Evolutionary conservation across 2,888 invertebrate species (phyloP).

Genomic region (Xylota segnis): DNA sequence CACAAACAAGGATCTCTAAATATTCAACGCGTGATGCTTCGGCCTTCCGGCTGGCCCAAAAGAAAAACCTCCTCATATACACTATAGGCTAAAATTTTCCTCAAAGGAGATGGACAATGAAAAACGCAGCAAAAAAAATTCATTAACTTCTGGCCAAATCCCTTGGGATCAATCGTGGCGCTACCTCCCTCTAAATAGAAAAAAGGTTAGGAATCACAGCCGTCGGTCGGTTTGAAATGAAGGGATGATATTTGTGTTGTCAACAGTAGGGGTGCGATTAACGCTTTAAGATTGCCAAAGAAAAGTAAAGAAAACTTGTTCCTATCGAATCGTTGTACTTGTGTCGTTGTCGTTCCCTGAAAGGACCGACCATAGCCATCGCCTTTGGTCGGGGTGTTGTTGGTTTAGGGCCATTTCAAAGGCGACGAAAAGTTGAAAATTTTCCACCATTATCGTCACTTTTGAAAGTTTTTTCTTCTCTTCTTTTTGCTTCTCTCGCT

Average conservation of each 20-base stretch:
- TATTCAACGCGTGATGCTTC: neutral
- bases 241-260: slow-evolving; percentile 50
- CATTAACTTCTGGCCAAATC: slow-evolving; percentile 50
- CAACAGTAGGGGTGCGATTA: slow-evolving; percentile 61
- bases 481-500: slow-evolving; percentile 17
- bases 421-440: slow-evolving; percentile 73
- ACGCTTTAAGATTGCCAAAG: slow-evolving; percentile 41
- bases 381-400: slow-evolving; percentile 24
- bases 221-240: neutral
- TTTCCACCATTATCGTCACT: slow-evolving; percentile 74
- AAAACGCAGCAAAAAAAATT: slow-evolving; percentile 36
- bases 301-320: slow-evolving; percentile 50
- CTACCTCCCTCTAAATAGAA: neutral
- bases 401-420: slow-evolving; percentile 58
- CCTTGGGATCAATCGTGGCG: slow-evolving; percentile 40
- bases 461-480: slow-evolving; percentile 60
- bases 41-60: neutral
- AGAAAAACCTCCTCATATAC: neutral
- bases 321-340: slow-evolving; percentile 32
- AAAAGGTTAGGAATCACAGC: slow-evolving; percentile 41
- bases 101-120: neutral
- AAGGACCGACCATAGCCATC: slow-evolving; percentile 6
- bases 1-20: neutral
- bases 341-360: slow-evolving; percentile 27
- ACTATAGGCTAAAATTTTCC: neutral